Evolutionary conservation across 1,140 invertebrate species (phyloP).

Genomic region (Drosophila insularis): DNA sequence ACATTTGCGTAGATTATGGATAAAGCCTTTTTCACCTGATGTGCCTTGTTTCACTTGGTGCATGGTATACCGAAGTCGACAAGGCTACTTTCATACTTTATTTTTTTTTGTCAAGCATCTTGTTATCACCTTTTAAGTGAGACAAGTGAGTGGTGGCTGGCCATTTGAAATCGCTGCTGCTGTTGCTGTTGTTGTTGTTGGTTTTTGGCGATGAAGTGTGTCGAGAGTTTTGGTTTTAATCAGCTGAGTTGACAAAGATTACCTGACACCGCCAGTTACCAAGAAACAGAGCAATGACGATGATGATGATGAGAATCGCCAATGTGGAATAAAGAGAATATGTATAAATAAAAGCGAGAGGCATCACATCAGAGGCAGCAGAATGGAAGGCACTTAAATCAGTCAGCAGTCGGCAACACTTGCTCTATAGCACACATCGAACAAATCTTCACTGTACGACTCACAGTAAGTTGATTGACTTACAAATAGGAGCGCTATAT

Average conservation of each 20-base stretch:
- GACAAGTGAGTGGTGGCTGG: conserved; percentile 70
- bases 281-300: conserved; percentile 22
- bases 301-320: conserved; percentile 7
- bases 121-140: conserved; percentile 81
- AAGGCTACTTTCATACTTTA: background rate
- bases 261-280: conserved; percentile 77
- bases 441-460: conserved; percentile 12
- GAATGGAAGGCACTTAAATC: conserved; percentile 35
- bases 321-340: conserved; percentile 23
- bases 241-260: conserved; percentile 74
- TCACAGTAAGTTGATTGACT: background rate
- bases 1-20: too few relatives aligned
- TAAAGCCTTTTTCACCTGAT: too few relatives aligned
- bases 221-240: conserved; percentile 55
- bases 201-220: conserved; percentile 44
- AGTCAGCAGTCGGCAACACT: conserved; percentile 55
- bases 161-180: conserved; percentile 13
- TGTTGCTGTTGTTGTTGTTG: background rate
- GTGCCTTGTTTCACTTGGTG: too few relatives aligned
- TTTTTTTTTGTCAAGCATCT: conserved; percentile 64
- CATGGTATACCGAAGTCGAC: too few relatives aligned
- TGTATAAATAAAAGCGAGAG: conserved; percentile 6
- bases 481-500: background rate
- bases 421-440: conserved; percentile 44
- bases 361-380: conserved; percentile 13